Conservation (phyloP, 2,113 vertebrate genomes). For the Coturnix japonica region DNA sequence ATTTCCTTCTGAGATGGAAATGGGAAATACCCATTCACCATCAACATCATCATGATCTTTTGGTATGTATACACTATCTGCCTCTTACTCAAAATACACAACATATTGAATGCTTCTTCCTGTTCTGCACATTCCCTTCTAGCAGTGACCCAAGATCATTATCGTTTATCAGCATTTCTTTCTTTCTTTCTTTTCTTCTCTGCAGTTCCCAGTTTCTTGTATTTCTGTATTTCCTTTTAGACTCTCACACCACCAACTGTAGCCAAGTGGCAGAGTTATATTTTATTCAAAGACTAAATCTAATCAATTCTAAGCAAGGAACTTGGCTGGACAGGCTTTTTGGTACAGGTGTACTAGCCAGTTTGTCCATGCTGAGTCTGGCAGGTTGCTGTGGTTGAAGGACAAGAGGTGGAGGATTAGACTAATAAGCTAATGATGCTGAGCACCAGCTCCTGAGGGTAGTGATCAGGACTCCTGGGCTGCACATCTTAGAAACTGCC, state of each 20-base stretch:
- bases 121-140: not conserved
- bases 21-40: constrained; percentile 24
- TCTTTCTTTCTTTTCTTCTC: not conserved
- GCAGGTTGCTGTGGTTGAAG: not conserved
- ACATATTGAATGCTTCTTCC: not conserved
- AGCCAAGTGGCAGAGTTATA: not conserved
- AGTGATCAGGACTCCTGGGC: rapidly evolving
- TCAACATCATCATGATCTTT: not conserved
- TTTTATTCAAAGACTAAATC: not conserved
- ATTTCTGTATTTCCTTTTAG: not conserved
- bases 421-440: not conserved
- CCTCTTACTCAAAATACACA: not conserved
- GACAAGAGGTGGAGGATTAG: not conserved
- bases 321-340: not conserved
- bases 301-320: not conserved
- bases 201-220: not conserved
- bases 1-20: constrained; percentile 55
- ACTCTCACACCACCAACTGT: not conserved
- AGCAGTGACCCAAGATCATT: not conserved
- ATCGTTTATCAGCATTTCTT: not conserved
- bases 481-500: not conserved
- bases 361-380: not conserved
- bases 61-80: constrained; percentile 48
- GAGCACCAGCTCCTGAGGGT: not conserved
- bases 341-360: not conserved